A percentile compares a stretch with the other conserved stretches of the same genome.
Evolutionary conservation across 2,797 vertebrate species (phyloP).

Genomic region (Poecilia picta): DNA sequence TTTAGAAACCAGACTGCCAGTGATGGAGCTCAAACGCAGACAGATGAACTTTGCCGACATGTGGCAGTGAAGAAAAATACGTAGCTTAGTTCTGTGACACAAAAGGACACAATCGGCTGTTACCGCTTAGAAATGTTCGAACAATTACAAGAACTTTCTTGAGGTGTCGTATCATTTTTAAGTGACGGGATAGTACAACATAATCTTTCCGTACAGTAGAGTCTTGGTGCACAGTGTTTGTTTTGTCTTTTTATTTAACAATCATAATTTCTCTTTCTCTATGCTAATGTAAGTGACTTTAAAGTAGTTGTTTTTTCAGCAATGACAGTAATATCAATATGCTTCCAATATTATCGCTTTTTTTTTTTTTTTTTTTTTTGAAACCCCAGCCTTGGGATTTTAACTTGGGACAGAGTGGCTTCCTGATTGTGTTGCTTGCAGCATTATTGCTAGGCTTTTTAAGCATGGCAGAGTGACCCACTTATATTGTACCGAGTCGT

Average conservation of each 20-base stretch:
- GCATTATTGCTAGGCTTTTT: conserved; percentile 79
- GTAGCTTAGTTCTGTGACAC: conserved; percentile 5
- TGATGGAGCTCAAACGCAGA: conserved; percentile 22
- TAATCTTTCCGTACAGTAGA: conserved; percentile 28
- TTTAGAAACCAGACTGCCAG: conserved; percentile 14
- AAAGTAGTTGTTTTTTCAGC: conserved; percentile 12
- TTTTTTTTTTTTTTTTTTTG: conserved; percentile 6
- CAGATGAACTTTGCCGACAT: conserved; percentile 36
- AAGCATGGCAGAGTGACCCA: conserved; percentile 71
- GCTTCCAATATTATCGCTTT: conserved; percentile 1
- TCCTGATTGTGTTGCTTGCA: conserved; percentile 64
- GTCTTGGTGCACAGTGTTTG: background rate
- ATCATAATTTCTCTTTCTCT: background rate
- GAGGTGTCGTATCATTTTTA: conserved; percentile 25
- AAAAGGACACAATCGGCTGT: conserved; percentile 41
- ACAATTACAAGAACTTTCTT: conserved; percentile 35
- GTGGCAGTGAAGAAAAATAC: conserved; percentile 21
- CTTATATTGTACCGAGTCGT: conserved; percentile 57
- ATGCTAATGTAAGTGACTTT: conserved; percentile 17
- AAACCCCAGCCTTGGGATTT: conserved; percentile 24
- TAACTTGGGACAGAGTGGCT: conserved; percentile 44
- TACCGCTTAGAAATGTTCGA: conserved; percentile 44
- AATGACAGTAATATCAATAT: background rate
- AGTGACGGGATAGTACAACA: conserved; percentile 31
- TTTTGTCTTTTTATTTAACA: conserved; percentile 12